These are phyloP conservation scores for Lophotriccus pileatus DNA, from an alignment of 2,797 vertebrate species.

Conservation along the genomic window DNA sequence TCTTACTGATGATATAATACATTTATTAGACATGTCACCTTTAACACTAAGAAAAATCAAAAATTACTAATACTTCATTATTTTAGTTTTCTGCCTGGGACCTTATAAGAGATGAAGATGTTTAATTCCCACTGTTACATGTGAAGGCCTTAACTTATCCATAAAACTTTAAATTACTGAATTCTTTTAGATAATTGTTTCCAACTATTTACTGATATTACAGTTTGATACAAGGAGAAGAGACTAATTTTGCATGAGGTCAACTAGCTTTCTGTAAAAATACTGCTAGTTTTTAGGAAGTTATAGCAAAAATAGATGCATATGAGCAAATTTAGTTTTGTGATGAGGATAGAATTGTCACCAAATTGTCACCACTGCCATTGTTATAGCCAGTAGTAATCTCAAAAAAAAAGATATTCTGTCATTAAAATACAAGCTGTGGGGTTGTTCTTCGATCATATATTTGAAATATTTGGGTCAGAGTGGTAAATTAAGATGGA, in stretches of 20 bases:
- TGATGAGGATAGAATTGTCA: neutral
- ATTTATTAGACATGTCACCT: neutral
- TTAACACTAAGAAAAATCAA: neutral
- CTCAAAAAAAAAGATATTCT: neutral
- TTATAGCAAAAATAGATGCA: neutral
- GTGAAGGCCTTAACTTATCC: neutral
- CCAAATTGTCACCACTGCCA: neutral
- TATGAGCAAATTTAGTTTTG: neutral
- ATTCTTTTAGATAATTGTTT: neutral
- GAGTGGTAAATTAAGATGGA: neutral
- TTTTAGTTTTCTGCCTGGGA: neutral
- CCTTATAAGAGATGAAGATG: neutral
- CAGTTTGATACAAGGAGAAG: neutral
- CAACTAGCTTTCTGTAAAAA: neutral
- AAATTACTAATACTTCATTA: neutral
- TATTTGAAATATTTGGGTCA: neutral
- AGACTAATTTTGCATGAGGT: neutral
- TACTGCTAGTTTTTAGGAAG: neutral
- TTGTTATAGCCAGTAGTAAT: neutral
- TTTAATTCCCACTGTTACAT: neutral
- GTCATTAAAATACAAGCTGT: neutral
- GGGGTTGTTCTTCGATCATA: neutral
- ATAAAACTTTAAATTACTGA: neutral
- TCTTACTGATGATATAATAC: neutral
- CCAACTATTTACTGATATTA: neutral